Evolutionary conservation across 2,797 vertebrate genomes (phyloP).

Genomic region (Falco naumanni): DNA sequence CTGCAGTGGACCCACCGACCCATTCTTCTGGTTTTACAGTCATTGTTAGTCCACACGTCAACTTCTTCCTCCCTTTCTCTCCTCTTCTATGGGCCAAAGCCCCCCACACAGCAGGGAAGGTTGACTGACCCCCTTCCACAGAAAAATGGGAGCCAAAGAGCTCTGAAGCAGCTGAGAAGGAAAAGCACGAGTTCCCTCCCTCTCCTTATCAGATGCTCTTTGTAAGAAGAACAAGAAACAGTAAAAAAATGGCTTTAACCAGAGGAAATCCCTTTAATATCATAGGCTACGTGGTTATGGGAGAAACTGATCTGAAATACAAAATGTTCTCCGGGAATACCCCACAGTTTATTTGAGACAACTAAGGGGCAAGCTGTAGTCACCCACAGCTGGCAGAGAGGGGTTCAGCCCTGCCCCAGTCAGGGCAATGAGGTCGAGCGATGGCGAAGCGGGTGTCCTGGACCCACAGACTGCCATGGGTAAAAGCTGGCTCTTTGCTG

Average conservation of each 20-base stretch:
- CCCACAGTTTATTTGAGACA: background rate
- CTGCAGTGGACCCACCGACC: background rate
- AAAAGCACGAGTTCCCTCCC: background rate
- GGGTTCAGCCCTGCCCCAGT: background rate
- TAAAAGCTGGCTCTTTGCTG: background rate
- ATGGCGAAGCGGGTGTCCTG: background rate
- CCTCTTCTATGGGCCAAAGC: background rate
- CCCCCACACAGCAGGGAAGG: too few relatives aligned
- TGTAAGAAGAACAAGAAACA: background rate
- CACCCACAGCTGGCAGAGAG: background rate
- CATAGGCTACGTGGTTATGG: background rate
- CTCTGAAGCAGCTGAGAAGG: background rate
- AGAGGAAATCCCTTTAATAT: background rate
- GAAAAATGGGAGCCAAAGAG: background rate
- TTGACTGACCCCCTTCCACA: background rate
- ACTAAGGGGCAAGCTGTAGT: background rate
- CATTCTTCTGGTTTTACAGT: background rate
- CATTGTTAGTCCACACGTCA: rapidly evolving
- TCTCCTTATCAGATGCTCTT: background rate
- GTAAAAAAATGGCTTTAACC: background rate
- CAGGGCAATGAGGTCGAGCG: too few relatives aligned
- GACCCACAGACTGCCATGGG: background rate
- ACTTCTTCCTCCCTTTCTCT: background rate
- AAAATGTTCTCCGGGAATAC: background rate
- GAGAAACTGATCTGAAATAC: background rate